A percentile compares a stretch with the other conserved stretches of the same genome.
Evolutionary conservation across 2,888 invertebrate species (phyloP).

Genomic region (Mimumesa dahlbomi): DNA sequence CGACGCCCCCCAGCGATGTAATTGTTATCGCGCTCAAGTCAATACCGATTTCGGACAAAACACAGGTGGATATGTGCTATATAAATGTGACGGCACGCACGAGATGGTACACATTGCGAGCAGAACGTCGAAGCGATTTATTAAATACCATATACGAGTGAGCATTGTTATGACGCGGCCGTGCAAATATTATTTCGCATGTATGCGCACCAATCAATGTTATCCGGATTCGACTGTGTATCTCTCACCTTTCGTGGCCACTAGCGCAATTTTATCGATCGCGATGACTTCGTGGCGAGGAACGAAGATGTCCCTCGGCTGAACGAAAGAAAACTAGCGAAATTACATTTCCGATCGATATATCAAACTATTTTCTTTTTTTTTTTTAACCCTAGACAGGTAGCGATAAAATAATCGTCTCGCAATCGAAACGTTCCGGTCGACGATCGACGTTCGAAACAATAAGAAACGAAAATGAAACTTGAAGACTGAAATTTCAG

Average conservation of each 20-base stretch:
- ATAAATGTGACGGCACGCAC: slow-evolving; percentile 54
- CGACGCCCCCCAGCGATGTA: slow-evolving; percentile 38
- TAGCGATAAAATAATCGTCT: no score
- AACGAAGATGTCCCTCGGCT: no score
- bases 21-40: slow-evolving; percentile 56
- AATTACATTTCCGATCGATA: no score
- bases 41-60: slow-evolving; percentile 60
- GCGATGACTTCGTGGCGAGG: no score
- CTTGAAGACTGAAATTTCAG: no score
- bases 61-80: slow-evolving; percentile 37
- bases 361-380: no score
- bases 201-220: slow-evolving; percentile 53
- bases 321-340: no score
- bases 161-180: slow-evolving; percentile 55
- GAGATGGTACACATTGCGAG: slow-evolving; percentile 26
- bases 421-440: no score
- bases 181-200: slow-evolving; percentile 64
- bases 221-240: slow-evolving; percentile 17
- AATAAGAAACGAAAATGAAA: no score
- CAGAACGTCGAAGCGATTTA: slow-evolving; percentile 53
- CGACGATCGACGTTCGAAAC: no score
- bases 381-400: no score
- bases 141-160: slow-evolving; percentile 54
- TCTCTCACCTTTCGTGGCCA: slow-evolving; percentile 1
- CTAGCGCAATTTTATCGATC: slow-evolving; percentile 10